Base-by-base conservation (phyloP, 2,797 vertebrate genomes). In the Fistularia commersonii region DNA sequence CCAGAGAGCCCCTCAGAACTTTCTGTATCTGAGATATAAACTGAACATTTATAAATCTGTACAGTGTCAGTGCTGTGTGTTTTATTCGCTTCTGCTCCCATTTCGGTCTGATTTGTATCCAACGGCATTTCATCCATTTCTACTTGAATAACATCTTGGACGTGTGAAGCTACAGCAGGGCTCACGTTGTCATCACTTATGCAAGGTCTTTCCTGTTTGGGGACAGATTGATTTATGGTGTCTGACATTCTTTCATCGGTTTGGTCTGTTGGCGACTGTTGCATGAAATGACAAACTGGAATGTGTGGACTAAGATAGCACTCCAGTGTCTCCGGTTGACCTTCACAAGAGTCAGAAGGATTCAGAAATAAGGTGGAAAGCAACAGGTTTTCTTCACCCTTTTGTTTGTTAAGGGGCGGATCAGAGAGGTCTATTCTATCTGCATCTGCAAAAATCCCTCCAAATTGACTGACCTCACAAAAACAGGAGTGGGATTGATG, bases 21-120 rank as follows among this genome's bases (percentile, higher is more conserved):
- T 6, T 61, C 42, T 59, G 36, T 41, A 6, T 74, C 48, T 56
- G 48, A 54, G n/a, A 37, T 31, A 41, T 54, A 51, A 67, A 64
- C 48, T 54, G 0, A 8, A 48, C 12, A 23, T 8, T 55, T 41
- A 53, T 5, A 13, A 48, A 37, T 64, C 49, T 69, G 61, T 13
- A 48, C 36, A 41, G 36, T 43, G 31, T 61, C 54, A 49, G 3
- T 6, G 1, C 4, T 23, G 23, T 42, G 32, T 48, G 11, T 48
- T 12, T 61, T 42, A 35, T 0, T 12, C 11, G 42, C 46, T 31
- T 7, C 15, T 12, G 41, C 42, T 40, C 11, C 35, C 33, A 32
- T 23, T 8, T 15, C 33, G 45, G 44, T 42, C 43, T 52, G 51
- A 33, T 33, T 33, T 1, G 13, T 33, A 7, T 61, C 52, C 34